Base-by-base conservation (phyloP, 2,888 invertebrate genomes). In the Hirtodrosophila confusa region DNA sequence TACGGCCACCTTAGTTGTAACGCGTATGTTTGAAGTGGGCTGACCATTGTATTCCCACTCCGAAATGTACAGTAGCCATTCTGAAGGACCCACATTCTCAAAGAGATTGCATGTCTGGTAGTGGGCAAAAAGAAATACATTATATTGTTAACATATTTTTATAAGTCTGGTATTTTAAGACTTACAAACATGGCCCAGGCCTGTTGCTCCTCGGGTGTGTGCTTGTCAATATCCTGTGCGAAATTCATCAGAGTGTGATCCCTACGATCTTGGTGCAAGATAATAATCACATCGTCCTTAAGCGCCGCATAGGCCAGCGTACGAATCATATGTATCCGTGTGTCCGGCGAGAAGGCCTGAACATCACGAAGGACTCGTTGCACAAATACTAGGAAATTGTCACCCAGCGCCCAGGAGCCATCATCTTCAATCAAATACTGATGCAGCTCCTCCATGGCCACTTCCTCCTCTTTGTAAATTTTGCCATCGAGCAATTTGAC, bases 1-100 rank as follows among this genome's bases (percentile, higher is more conserved):
- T 41, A 97, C 97, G 43, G 96, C 96, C 67, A 97, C 96, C 93
- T 97, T 97, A 8, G 97, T 97, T 61, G 97, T 97, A 54, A 95
- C 96, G 60, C 97, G 93, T 70, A 97, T 97, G 92, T 98, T 98
- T 89, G 97, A 97, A 66, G 96, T 95, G 78, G 94, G 94, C 86
- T 95, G 95, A 10, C 94, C 95, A 80, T 94, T 93, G 88, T 94
- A 94, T 43, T 94, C 94, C 98, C 98, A 98, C 92, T 98, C 97
- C 50, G 97, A 97, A 90, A 98, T 98, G 92, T 98, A 98, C 85
- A 98, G 93, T 88, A 97, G 92, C 98, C 98, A 98, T 92, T 98
- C 98, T 0, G 97, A 97, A 61, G 97, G 95, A 75, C 96, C 96
- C 36, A 95, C 92, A 92, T 97, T 96, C 91, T 97, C 96, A 92